Conservation (phyloP, 2,113 vertebrate genomes). For the Carlito syrichta region DNA sequence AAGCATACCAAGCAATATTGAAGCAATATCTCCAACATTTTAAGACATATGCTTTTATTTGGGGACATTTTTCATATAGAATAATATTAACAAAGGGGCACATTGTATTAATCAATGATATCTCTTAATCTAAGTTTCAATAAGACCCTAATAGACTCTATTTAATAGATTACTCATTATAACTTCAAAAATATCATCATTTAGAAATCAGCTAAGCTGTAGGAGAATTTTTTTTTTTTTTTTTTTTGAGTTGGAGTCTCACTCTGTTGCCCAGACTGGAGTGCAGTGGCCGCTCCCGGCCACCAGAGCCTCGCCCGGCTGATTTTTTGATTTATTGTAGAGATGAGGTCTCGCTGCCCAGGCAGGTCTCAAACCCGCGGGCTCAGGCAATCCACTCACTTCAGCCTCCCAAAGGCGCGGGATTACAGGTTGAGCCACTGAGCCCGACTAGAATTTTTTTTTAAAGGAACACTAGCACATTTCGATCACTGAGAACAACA, state of each 20-base stretch:
- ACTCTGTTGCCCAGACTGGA: too few species aligned
- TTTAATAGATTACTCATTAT: slow-evolving; percentile 71
- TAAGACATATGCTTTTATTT: slow-evolving; percentile 67
- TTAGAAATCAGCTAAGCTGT: not conserved
- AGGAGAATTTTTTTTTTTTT: not conserved
- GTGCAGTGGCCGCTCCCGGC: too few species aligned
- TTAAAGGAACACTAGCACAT: not conserved
- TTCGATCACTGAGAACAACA: not conserved
- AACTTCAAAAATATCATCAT: slow-evolving; percentile 64
- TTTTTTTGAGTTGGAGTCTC: too few species aligned
- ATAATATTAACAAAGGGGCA: slow-evolving; percentile 58
- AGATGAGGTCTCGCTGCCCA: too few species aligned
- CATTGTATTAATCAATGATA: slow-evolving; percentile 54
- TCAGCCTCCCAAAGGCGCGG: too few species aligned
- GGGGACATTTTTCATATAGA: slow-evolving; percentile 35
- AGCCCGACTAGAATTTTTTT: too few species aligned
- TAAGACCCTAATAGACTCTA: slow-evolving; percentile 64
- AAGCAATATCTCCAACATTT: not conserved
- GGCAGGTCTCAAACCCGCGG: too few species aligned
- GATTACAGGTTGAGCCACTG: too few species aligned
- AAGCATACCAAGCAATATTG: slow-evolving; percentile 27
- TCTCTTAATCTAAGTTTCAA: slow-evolving; percentile 49
- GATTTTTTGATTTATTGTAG: too few species aligned
- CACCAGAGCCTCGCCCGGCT: too few species aligned
- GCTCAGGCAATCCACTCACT: too few species aligned